Evolutionary conservation across 2,797 vertebrate species (phyloP).

Genomic region (Myotis findleyi): DNA sequence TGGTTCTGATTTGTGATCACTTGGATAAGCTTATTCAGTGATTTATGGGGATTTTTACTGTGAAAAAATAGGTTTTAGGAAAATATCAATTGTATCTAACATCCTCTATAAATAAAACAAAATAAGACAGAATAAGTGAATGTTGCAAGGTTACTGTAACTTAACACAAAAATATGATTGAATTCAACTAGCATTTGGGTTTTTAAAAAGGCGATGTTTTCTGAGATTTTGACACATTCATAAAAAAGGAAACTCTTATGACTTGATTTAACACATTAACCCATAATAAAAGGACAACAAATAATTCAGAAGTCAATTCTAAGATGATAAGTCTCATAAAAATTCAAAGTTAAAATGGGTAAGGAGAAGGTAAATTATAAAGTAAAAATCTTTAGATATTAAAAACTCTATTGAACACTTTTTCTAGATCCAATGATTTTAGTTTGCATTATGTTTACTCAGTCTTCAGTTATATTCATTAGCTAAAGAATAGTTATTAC

Average conservation of each 20-base stretch:
- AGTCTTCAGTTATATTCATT: slow-evolving; percentile 38
- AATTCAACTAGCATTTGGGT: background rate
- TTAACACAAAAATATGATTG: background rate
- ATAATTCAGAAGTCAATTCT: slow-evolving; percentile 10
- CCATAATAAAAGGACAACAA: background rate
- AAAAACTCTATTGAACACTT: background rate
- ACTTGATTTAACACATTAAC: background rate
- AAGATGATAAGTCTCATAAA: background rate
- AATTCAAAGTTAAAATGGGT: background rate
- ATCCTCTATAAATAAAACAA: background rate
- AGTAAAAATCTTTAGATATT: slow-evolving; percentile 6
- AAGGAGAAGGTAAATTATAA: background rate
- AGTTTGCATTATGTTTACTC: background rate
- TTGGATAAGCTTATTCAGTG: background rate
- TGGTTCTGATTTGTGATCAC: slow-evolving; percentile 8
- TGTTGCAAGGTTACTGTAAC: background rate
- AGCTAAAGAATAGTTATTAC: background rate
- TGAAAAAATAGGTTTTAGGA: background rate
- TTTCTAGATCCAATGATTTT: slow-evolving; percentile 3
- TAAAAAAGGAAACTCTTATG: slow-evolving; percentile 33
- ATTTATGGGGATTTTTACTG: background rate
- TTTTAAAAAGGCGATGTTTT: background rate
- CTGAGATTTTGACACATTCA: background rate
- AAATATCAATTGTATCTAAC: background rate
- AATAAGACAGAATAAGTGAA: background rate